Conservation (phyloP, 2,113 vertebrate genomes). For the Indicator maculatus region DNA sequence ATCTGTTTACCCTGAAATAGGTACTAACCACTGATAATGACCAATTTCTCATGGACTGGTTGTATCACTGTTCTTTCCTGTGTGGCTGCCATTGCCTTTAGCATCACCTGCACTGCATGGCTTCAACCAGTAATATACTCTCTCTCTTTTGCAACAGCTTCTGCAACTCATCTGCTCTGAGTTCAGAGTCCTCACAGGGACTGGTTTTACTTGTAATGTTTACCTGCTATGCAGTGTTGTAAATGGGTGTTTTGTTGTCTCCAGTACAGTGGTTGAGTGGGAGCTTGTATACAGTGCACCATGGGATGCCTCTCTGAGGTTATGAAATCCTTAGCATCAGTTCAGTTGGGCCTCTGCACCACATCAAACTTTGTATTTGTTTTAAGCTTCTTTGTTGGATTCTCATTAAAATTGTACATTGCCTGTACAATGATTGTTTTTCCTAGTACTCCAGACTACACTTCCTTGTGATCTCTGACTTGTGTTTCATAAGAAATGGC, state of each 20-base stretch:
- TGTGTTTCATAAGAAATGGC: neutral
- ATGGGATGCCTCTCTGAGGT: neutral
- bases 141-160: neutral
- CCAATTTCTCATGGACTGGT: constrained; percentile 22
- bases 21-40: neutral
- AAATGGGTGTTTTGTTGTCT: neutral
- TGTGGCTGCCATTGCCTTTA: neutral
- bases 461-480: neutral
- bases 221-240: neutral
- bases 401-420: neutral
- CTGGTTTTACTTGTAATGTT: constrained; percentile 43
- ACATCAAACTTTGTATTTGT: neutral
- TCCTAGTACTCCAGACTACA: neutral
- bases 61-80: neutral
- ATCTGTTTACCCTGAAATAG: constrained; percentile 46
- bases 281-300: neutral
- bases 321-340: neutral
- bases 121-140: neutral
- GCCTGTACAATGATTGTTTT: neutral
- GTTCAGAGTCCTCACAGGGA: constrained; percentile 34
- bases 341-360: neutral
- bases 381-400: neutral
- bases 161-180: neutral
- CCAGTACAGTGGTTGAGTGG: neutral
- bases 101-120: neutral